phyloP scores from a whole-genome alignment of 2,888 invertebrate species.

The Timandra comae region DNA sequence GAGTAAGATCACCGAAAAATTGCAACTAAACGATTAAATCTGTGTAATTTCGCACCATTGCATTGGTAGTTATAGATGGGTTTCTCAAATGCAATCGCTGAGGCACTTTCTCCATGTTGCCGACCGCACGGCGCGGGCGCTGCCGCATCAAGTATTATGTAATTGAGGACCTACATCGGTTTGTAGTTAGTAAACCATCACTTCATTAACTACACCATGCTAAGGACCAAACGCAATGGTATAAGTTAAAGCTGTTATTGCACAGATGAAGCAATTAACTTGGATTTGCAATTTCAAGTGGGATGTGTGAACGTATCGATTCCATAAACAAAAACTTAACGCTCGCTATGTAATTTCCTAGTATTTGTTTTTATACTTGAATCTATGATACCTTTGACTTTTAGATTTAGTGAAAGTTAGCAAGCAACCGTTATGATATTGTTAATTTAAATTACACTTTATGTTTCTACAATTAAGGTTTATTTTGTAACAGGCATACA shows the following conservation, averaged over 20 bases:
- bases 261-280: conserved; percentile 12
- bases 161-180: conserved; percentile 29
- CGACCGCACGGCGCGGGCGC: conserved; percentile 23
- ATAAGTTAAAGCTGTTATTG: conserved; percentile 4
- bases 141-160: conserved; percentile 27
- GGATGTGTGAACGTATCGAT: too few species aligned
- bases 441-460: too few species aligned
- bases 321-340: too few species aligned
- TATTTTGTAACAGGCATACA: conserved; percentile 82
- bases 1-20: too few species aligned
- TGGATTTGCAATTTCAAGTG: conserved; percentile 10
- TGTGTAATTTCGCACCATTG: conserved; percentile 37
- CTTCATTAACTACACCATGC: conserved; percentile 32
- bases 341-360: too few species aligned
- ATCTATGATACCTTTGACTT: too few species aligned
- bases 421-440: too few species aligned
- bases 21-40: conserved; percentile 24
- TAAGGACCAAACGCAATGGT: conserved; percentile 30
- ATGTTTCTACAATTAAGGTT: too few species aligned
- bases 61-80: conserved; percentile 31
- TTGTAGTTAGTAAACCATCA: conserved; percentile 29
- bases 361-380: too few species aligned
- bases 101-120: conserved; percentile 54
- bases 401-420: too few species aligned
- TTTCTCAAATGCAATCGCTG: conserved; percentile 48